A percentile compares a stretch with the other conserved stretches of the same genome.
phyloP scores from a whole-genome alignment of 2,888 invertebrate genomes.

The Stenodera caucasica region DNA sequence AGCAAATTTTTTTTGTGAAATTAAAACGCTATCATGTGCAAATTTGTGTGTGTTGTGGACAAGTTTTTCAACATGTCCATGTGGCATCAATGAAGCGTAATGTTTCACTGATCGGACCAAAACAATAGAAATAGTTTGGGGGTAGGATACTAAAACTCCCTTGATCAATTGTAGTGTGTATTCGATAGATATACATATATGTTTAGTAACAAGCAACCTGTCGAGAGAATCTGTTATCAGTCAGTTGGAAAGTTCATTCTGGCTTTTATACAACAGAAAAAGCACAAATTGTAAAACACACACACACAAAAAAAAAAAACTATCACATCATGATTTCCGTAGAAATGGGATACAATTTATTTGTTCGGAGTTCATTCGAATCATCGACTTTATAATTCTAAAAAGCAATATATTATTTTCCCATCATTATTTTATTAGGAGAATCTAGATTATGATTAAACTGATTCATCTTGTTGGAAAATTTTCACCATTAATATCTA shows the following conservation, averaged over 20 bases:
- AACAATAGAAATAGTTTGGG: not conserved
- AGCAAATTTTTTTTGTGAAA: too few relatives aligned
- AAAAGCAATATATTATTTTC: too few relatives aligned
- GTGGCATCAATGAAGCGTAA: not conserved
- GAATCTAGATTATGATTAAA: too few relatives aligned
- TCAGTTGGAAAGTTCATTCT: conserved; percentile 10
- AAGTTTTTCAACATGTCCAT: too few relatives aligned
- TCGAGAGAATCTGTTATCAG: conserved; percentile 2
- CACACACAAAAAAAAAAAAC: not conserved
- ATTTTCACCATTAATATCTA: too few relatives aligned
- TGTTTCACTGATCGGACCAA: not conserved
- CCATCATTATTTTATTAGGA: too few relatives aligned
- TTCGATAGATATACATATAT: not conserved
- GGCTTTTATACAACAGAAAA: not conserved
- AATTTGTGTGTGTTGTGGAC: too few relatives aligned
- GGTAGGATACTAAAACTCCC: not conserved
- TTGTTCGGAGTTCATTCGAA: not conserved
- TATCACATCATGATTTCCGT: not conserved
- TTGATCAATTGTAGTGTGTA: not conserved
- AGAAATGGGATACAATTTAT: not conserved
- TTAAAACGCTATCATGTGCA: too few relatives aligned
- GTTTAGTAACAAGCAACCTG: not conserved
- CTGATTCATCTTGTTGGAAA: too few relatives aligned
- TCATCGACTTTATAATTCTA: too few relatives aligned
- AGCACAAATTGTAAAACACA: not conserved